A percentile compares a stretch with the other conserved stretches of the same genome.
Evolutionary conservation across 2,888 invertebrate genomes (phyloP).

Genomic region (Andrena praecox): DNA sequence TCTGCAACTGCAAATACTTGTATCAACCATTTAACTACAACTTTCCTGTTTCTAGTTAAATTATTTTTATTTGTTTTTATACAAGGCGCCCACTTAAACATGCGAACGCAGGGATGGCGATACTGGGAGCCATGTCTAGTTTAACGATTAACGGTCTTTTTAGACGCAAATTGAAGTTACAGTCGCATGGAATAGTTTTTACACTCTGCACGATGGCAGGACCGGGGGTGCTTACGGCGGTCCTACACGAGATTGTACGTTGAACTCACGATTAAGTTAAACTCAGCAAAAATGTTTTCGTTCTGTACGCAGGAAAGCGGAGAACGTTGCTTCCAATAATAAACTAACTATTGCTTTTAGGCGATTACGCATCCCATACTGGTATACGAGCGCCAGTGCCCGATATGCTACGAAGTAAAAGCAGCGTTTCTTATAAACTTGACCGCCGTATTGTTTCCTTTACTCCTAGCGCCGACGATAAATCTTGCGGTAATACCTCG

Average conservation of each 20-base stretch:
- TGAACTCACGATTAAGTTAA: neutral
- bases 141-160: conserved; percentile 88
- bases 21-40: neutral
- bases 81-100: conserved; percentile 86
- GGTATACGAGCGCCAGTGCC: conserved; percentile 87
- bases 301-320: neutral
- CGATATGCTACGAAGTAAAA: conserved; percentile 88
- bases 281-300: neutral
- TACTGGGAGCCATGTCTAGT: conserved; percentile 86
- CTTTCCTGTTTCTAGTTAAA: neutral
- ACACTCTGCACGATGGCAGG: conserved; percentile 88
- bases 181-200: conserved; percentile 87
- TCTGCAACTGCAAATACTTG: neutral
- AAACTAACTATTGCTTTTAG: conserved; percentile 81
- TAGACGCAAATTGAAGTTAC: conserved; percentile 88
- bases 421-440: conserved; percentile 86
- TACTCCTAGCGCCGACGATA: conserved; percentile 87
- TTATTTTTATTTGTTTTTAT: neutral
- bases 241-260: conserved; percentile 87
- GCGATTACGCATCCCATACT: conserved; percentile 87
- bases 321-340: neutral
- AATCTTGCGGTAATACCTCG: conserved; percentile 86
- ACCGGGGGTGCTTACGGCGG: conserved; percentile 86
- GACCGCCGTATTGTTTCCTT: conserved; percentile 87
- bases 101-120: conserved; percentile 86